Conservation (phyloP, 2,113 vertebrate genomes). For the Ivindomyrus marchei region DNA sequence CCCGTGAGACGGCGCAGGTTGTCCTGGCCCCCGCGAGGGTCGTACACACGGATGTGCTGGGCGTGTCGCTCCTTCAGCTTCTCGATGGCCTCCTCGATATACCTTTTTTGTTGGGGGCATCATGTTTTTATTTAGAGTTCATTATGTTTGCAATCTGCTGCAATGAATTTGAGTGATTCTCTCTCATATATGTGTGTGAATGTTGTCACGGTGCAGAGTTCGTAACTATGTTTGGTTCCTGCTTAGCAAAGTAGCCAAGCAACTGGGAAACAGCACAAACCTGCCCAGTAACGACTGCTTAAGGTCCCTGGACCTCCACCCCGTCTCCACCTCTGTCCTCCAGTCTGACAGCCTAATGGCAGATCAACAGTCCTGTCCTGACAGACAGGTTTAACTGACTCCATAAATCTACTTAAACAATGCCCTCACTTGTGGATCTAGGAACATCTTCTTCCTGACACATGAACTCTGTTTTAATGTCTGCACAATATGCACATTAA, state of each 20-base stretch:
- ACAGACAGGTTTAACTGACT: neutral
- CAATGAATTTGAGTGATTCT: neutral
- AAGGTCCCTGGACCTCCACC: neutral
- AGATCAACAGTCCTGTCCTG: neutral
- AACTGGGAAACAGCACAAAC: neutral
- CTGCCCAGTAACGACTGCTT: neutral
- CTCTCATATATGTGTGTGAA: neutral
- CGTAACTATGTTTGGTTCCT: neutral
- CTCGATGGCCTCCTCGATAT: conserved; percentile 61
- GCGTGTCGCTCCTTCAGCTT: conserved; percentile 56
- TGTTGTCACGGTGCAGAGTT: neutral
- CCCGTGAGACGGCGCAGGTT: conserved; percentile 62
- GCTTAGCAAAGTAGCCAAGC: neutral
- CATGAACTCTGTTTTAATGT: neutral
- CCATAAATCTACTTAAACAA: neutral
- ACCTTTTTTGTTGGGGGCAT: conserved; percentile 31
- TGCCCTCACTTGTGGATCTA: neutral
- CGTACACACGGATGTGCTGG: conserved; percentile 62
- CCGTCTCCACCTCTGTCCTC: neutral
- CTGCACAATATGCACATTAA: neutral
- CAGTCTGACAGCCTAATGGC: neutral
- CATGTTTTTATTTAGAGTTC: neutral
- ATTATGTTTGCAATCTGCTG: neutral
- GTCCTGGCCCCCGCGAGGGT: conserved; percentile 58
- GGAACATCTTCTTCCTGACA: neutral